Evolutionary conservation across 2,113 vertebrate species (phyloP).

Genomic region (Cnemophilus loriae): DNA sequence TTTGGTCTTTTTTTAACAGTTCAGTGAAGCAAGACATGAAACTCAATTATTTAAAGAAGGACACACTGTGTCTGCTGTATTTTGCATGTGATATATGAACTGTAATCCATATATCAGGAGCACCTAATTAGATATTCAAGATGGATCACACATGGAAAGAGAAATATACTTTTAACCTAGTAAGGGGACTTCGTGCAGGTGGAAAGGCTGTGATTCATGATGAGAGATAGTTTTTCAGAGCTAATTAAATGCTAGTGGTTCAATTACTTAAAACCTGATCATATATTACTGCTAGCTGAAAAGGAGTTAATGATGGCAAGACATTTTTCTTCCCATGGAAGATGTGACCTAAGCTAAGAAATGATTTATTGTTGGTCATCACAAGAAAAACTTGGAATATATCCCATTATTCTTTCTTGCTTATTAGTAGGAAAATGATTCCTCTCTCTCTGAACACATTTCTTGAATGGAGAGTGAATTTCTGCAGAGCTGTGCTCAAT

Average conservation of each 20-base stretch:
- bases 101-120: background rate
- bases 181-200: conserved; percentile 6
- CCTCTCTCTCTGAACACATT: background rate
- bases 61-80: background rate
- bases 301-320: conserved; percentile 58
- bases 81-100: background rate
- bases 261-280: conserved; percentile 58
- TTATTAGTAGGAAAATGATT: background rate
- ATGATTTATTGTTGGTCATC: conserved; percentile 55
- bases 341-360: conserved; percentile 12
- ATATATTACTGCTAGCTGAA: conserved; percentile 35
- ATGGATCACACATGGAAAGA: conserved; percentile 40
- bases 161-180: conserved; percentile 36
- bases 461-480: background rate
- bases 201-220: conserved; percentile 49
- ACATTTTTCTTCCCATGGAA: conserved; percentile 16
- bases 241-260: conserved; percentile 63
- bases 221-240: conserved; percentile 33
- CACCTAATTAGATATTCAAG: conserved; percentile 38
- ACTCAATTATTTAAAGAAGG: background rate
- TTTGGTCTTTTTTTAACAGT: background rate
- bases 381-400: conserved; percentile 31
- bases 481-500: background rate
- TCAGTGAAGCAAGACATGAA: background rate
- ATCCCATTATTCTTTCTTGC: conserved; percentile 31